These are phyloP conservation scores for Cuniculus paca DNA, from an alignment of 2,797 vertebrate genomes.

Conservation along the genomic window DNA sequence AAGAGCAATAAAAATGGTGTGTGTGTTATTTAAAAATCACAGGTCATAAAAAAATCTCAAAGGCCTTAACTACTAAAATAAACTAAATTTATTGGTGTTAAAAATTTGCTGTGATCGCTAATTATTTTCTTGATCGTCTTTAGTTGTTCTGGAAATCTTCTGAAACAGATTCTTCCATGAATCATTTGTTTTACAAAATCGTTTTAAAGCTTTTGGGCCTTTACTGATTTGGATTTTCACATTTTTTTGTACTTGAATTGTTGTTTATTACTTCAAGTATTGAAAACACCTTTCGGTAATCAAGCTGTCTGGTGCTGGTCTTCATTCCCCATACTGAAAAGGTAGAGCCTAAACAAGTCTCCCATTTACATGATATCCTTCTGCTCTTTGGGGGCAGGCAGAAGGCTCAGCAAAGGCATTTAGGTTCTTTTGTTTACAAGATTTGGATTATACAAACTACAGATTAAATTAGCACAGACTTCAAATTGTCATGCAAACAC, in stretches of 20 bases:
- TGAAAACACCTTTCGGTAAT: constrained; percentile 12
- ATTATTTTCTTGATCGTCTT: constrained; percentile 28
- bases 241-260: not conserved
- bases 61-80: not conserved
- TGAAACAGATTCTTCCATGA: constrained; percentile 24
- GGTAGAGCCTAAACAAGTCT: not conserved
- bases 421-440: constrained; percentile 13
- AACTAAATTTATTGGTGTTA: constrained; percentile 41
- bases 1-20: constrained; percentile 11
- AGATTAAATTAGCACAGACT: not conserved
- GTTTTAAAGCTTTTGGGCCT: not conserved
- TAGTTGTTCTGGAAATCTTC: constrained; percentile 49
- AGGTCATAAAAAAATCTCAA: not conserved
- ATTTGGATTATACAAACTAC: not conserved
- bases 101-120: not conserved
- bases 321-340: not conserved
- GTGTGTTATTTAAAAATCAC: constrained; percentile 50
- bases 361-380: not conserved
- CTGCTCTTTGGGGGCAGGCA: not conserved
- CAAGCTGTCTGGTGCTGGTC: not conserved
- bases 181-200: constrained; percentile 35
- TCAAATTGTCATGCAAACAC: not conserved
- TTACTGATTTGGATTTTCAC: not conserved
- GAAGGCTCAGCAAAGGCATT: not conserved
- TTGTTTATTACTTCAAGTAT: constrained; percentile 43